phyloP scores from a whole-genome alignment of 2,888 invertebrate species.

The Temnothorax unifasciatus region DNA sequence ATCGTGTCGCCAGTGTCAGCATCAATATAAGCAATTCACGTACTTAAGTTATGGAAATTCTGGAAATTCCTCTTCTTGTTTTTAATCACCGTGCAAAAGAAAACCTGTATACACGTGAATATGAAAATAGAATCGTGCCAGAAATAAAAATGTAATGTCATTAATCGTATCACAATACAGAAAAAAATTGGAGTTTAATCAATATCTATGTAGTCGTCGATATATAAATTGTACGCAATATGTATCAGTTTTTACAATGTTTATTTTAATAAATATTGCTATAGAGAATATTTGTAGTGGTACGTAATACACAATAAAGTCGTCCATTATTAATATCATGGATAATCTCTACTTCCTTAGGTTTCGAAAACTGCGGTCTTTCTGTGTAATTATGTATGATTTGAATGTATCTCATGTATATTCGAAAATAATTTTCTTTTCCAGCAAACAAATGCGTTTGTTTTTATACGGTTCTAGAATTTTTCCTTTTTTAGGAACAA shows the following conservation, averaged over 20 bases:
- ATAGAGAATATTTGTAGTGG: constrained; percentile 77
- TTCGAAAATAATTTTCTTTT: constrained; percentile 16
- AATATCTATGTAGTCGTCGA: constrained; percentile 8
- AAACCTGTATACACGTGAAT: background rate
- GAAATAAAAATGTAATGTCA: background rate
- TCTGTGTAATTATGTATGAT: constrained; percentile 4
- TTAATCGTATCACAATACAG: background rate
- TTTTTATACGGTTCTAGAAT: background rate
- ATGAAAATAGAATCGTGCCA: background rate
- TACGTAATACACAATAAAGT: constrained; percentile 80
- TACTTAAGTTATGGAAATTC: background rate
- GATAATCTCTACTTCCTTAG: constrained; percentile 52
- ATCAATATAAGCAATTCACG: constrained; percentile 5
- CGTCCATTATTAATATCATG: constrained; percentile 67
- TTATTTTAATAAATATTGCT: constrained; percentile 82
- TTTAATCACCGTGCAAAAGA: background rate
- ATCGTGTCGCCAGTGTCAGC: constrained; percentile 8
- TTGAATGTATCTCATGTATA: background rate
- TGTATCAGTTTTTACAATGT: constrained; percentile 76
- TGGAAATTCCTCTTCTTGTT: constrained; percentile 36
- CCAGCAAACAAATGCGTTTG: background rate
- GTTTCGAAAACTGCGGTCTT: constrained; percentile 5
- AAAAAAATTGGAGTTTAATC: constrained; percentile 16
- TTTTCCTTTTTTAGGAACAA: background rate
- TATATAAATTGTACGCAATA: constrained; percentile 62